Evolutionary conservation across 1,140 invertebrate genomes (phyloP).

Genomic region (Saxidomus purpurata): DNA sequence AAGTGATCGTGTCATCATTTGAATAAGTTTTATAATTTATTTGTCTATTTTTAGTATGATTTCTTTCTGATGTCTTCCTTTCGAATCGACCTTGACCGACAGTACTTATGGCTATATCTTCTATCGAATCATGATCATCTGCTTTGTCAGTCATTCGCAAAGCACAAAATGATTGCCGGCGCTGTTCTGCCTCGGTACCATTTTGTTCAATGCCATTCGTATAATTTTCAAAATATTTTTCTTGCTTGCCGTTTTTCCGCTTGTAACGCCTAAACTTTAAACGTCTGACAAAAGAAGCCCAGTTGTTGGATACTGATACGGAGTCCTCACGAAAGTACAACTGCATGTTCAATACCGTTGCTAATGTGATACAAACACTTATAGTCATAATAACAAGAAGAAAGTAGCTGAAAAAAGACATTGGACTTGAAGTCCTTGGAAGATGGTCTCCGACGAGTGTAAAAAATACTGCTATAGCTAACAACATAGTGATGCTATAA

Average conservation of each 20-base stretch:
- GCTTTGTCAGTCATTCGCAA: no score
- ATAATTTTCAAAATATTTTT: background rate
- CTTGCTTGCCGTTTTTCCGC: background rate
- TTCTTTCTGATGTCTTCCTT: background rate
- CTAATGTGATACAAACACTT: slow-evolving; percentile 13
- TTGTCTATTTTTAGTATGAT: background rate
- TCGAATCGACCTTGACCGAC: background rate
- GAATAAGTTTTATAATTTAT: background rate
- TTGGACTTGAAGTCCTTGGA: slow-evolving; percentile 87
- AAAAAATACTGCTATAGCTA: slow-evolving; percentile 59
- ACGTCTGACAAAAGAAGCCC: background rate
- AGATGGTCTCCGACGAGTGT: slow-evolving; percentile 44
- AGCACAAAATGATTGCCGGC: no score
- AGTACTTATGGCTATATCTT: no score
- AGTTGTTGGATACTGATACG: background rate
- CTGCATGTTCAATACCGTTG: slow-evolving; percentile 11
- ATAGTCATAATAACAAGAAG: background rate
- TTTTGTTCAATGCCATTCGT: no score
- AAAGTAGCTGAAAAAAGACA: slow-evolving; percentile 24
- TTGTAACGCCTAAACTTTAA: background rate
- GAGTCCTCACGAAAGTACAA: slow-evolving; percentile 35
- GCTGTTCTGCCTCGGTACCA: no score
- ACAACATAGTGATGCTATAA: slow-evolving; percentile 50
- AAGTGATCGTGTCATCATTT: background rate
- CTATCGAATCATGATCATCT: no score